A percentile compares a stretch with the other conserved stretches of the same genome.
Evolutionary conservation across 2,888 invertebrate species (phyloP).

Genomic region (Troglohyphantes excavatus): DNA sequence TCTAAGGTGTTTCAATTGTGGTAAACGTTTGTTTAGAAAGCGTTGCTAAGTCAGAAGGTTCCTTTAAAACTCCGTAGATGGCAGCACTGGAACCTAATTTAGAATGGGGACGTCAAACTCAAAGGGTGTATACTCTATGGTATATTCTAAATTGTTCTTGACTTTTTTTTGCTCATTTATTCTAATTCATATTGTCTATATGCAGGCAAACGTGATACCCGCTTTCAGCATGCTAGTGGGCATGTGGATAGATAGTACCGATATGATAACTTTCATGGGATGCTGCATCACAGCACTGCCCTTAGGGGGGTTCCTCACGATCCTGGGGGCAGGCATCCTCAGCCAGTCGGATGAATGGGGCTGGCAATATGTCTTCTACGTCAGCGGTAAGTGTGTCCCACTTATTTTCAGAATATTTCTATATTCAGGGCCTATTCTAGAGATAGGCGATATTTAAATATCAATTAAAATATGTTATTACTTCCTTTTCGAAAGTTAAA

Average conservation of each 20-base stretch:
- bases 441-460: no score
- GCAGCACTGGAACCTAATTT: no score
- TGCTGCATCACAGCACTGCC: background rate
- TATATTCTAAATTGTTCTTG: background rate
- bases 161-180: no score
- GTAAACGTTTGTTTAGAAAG: no score
- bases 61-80: no score
- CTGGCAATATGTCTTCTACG: constrained; percentile 20
- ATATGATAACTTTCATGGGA: background rate
- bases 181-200: no score
- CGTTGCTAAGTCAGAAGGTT: no score
- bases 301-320: background rate
- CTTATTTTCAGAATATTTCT: no score
- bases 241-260: background rate
- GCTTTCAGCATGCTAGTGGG: background rate
- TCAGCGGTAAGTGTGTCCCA: constrained; percentile 5
- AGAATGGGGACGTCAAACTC: background rate
- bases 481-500: no score
- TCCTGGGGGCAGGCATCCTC: background rate
- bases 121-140: background rate
- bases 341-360: background rate
- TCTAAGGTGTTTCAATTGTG: no score
- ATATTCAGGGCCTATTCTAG: no score
- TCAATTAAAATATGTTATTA: no score
- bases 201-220: background rate